Evolutionary conservation across 2,797 vertebrate genomes (phyloP).

Genomic region (Phataginus tetradactyla): DNA sequence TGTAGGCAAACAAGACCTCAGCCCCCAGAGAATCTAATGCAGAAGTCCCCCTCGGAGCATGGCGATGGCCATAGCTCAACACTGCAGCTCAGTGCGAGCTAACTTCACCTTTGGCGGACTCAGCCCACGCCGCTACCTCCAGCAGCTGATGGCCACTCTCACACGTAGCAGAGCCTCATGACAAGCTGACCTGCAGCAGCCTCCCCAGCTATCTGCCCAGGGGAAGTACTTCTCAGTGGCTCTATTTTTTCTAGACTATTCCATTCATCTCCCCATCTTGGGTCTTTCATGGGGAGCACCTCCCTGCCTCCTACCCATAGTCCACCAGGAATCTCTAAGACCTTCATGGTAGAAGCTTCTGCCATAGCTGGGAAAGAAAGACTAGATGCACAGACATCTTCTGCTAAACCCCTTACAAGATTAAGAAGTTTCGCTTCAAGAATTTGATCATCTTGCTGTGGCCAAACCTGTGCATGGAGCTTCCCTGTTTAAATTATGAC

Average conservation of each 20-base stretch:
- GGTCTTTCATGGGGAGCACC: background rate
- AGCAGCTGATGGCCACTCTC: background rate
- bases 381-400: background rate
- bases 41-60: background rate
- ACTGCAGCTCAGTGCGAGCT: background rate
- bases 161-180: background rate
- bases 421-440: background rate
- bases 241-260: background rate
- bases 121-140: fast-evolving
- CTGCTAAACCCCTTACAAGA: background rate
- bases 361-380: background rate
- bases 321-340: background rate
- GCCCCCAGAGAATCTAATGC: background rate
- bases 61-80: too few relatives aligned
- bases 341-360: background rate
- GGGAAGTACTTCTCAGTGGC: background rate
- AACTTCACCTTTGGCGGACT: background rate
- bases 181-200: background rate
- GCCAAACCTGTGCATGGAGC: background rate
- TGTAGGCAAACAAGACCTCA: background rate
- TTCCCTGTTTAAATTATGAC: background rate
- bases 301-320: background rate
- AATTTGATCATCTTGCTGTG: background rate
- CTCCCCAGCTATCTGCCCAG: too few relatives aligned
- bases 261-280: background rate